These are phyloP conservation scores for Tortricodes alternella DNA, from an alignment of 2,888 invertebrate genomes.

Conservation along the genomic window DNA sequence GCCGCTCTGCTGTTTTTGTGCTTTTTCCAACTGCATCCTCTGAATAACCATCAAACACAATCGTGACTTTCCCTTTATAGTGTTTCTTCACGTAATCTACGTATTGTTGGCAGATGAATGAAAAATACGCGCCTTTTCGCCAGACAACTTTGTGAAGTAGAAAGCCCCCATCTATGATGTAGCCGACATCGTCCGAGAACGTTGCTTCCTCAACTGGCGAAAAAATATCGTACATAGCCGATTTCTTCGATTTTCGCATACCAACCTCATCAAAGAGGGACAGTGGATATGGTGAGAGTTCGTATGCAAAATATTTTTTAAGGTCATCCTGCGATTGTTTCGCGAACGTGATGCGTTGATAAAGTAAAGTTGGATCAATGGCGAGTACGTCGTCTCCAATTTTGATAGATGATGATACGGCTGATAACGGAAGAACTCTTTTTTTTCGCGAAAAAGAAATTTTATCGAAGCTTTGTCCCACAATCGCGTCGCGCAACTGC, in stretches of 20 bases:
- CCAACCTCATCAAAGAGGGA: slow-evolving; percentile 28
- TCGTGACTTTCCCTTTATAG: slow-evolving; percentile 32
- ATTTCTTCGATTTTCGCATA: slow-evolving; percentile 17
- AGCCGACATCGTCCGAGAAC: slow-evolving; percentile 3
- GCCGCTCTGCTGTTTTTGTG: slow-evolving; percentile 39
- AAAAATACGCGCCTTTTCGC: slow-evolving; percentile 34
- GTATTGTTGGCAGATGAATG: slow-evolving; percentile 36
- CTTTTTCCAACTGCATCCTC: slow-evolving; percentile 22
- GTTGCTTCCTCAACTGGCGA: neutral
- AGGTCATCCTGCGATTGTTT: slow-evolving; percentile 41
- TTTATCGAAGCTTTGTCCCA: too few relatives aligned
- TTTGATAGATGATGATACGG: slow-evolving; percentile 33
- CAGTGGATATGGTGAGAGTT: slow-evolving; percentile 32
- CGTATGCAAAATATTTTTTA: slow-evolving; percentile 34
- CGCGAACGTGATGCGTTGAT: slow-evolving; percentile 38
- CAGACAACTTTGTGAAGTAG: slow-evolving; percentile 44
- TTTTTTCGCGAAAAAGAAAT: slow-evolving; percentile 35
- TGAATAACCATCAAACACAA: slow-evolving; percentile 41
- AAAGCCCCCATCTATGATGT: slow-evolving; percentile 44
- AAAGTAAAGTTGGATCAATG: slow-evolving; percentile 35
- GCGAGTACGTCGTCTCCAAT: slow-evolving; percentile 31
- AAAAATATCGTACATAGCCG: slow-evolving; percentile 7
- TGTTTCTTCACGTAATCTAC: slow-evolving; percentile 37
- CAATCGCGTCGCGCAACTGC: too few relatives aligned
- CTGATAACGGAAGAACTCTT: slow-evolving; percentile 35